Base-by-base conservation (phyloP, 1,140 invertebrate genomes). In the Brachionus paranguensis region DNA sequence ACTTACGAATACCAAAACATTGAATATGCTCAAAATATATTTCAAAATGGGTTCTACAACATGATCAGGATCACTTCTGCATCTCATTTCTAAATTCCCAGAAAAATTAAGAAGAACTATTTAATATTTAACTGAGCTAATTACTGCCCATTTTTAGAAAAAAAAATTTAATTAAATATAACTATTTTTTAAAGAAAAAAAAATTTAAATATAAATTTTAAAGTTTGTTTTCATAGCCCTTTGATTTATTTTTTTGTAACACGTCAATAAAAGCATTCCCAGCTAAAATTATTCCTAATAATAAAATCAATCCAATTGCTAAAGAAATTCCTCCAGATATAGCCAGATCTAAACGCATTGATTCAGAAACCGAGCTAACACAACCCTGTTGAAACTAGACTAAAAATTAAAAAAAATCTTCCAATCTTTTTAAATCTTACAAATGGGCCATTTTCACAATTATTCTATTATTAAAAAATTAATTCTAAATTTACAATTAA, bases 11-110 rank as follows among this genome's bases (percentile, higher is more conserved):
- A 43, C n/a, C 17, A 37, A 12, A n/a, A 81, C 12, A 68, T 81
- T 81, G 20, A 81, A 81, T 24, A 81, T 43, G 17, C 27, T 11
- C 33, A 81, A 68, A 27, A 81, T 0, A 47, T 81, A 81, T 81
- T 81, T 81, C 14, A 81, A 68, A 65, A 81, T 81, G 27, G 78
- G 78, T 29, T 81, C 78, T 27, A 81, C 78, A 37, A 81, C 1
- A 64, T 81, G 78, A 47, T 81, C 78, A 29, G n/a, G 7, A 68
- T 81, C 78, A 33, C 37, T 47, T 45, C 53, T 60, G 53, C 78
- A 81, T 37, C 24, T 81, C 53, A 81, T 64, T 29, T 24, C 37
- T 45, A 41, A 37, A 37, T 37, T 37, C 0, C 6, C 33, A 7
- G 2, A 33, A 37, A 37, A 37, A 37, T 37, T 37, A 0, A 37